Evolutionary conservation across 2,113 vertebrate species (phyloP).

Genomic region (Myanophis thanlyinensis): DNA sequence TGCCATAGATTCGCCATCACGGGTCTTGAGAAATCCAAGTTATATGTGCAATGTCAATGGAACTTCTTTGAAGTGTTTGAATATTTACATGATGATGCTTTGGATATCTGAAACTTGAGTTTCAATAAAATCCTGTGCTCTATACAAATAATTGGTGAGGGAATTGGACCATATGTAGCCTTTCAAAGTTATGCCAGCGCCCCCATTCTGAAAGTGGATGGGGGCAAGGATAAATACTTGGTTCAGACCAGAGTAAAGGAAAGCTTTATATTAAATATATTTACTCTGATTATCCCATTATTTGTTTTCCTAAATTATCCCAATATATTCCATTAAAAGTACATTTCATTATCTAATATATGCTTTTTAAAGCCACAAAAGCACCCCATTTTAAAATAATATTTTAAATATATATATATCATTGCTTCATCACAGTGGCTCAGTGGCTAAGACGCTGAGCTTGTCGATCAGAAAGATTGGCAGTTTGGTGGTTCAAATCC

Average conservation of each 20-base stretch:
- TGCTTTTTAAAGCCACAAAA: not conserved
- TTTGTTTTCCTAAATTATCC: not conserved
- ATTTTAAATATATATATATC: not conserved
- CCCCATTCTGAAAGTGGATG: not conserved
- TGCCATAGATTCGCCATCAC: too few relatives aligned
- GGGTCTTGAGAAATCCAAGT: not conserved
- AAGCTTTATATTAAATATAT: not conserved
- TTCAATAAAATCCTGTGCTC: not conserved
- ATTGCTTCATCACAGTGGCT: too few relatives aligned
- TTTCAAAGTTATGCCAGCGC: not conserved
- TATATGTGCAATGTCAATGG: not conserved
- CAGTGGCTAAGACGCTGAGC: too few relatives aligned
- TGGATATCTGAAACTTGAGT: not conserved
- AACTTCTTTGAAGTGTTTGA: not conserved
- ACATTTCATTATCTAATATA: not conserved
- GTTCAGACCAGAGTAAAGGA: not conserved
- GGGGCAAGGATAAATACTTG: not conserved
- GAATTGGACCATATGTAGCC: not conserved
- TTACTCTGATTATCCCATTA: not conserved
- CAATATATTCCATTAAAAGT: not conserved
- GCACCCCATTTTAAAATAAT: not conserved
- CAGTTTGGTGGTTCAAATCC: too few relatives aligned
- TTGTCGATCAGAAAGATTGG: too few relatives aligned
- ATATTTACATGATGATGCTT: not conserved
- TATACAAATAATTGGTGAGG: not conserved